These are phyloP conservation scores for Anableps anableps DNA, from an alignment of 2,797 vertebrate species.

Conservation along the genomic window DNA sequence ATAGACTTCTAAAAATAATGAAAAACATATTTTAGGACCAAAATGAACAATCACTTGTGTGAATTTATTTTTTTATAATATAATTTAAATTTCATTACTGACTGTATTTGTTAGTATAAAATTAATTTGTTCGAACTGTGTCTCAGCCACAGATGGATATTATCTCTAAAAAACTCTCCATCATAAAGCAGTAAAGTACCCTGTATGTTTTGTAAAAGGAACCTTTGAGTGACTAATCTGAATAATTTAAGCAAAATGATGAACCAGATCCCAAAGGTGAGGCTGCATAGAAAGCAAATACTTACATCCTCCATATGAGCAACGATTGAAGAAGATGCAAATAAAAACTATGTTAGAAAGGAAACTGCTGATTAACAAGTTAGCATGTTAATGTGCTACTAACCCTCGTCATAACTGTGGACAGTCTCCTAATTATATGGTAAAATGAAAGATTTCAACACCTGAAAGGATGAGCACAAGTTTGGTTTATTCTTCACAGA, in stretches of 20 bases:
- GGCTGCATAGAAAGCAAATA: not conserved
- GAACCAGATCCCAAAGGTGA: not conserved
- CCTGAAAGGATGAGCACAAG: conserved; percentile 79
- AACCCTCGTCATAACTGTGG: not conserved
- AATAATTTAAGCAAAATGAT: not conserved
- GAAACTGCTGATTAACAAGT: not conserved
- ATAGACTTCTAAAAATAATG: too few relatives aligned
- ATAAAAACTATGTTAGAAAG: not conserved
- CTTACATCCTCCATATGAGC: not conserved
- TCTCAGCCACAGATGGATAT: too few relatives aligned
- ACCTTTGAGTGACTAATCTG: not conserved
- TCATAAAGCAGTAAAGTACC: not conserved
- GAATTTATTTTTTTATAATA: too few relatives aligned
- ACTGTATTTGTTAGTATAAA: not conserved
- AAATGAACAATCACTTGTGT: not conserved
- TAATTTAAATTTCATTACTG: not conserved
- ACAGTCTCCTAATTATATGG: not conserved
- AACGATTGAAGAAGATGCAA: not conserved
- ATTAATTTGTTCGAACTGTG: too few relatives aligned
- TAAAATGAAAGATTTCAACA: conserved; percentile 29
- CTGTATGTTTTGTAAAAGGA: not conserved
- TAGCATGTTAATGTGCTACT: not conserved
- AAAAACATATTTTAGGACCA: not conserved
- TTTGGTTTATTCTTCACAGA: conserved; percentile 80
- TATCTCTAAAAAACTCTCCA: too few relatives aligned